Percentiles rank a stretch among this genome's conserved stretches.
These are phyloP conservation scores for Lagorchestes hirsutus DNA, from an alignment of 2,797 vertebrate genomes.

Conservation along the genomic window DNA sequence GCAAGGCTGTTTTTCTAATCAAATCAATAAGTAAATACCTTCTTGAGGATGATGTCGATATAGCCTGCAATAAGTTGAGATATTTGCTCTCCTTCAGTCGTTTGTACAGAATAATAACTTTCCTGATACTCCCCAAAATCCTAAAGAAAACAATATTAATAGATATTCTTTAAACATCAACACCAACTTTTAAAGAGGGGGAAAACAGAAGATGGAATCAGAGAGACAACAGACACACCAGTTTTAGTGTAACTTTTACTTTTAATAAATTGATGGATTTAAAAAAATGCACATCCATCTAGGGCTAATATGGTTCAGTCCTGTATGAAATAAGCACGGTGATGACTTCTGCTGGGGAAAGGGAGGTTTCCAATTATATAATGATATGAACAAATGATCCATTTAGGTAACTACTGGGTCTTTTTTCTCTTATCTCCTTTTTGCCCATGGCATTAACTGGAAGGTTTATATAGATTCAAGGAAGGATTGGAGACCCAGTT, in stretches of 20 bases:
- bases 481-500: not conserved
- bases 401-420: not conserved
- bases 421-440: not conserved
- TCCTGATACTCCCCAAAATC: conserved; percentile 99
- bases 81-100: conserved; percentile 98
- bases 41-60: conserved; percentile 99
- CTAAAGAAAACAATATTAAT: conserved; percentile 80
- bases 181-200: not conserved
- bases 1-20: conserved; percentile 10
- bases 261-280: not conserved
- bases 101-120: conserved; percentile 99
- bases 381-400: not conserved
- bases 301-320: not conserved
- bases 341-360: not conserved
- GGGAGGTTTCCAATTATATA: not conserved
- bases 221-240: not conserved
- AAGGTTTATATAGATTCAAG: not conserved
- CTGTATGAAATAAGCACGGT: not conserved
- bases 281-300: not conserved
- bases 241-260: conserved; percentile 7
- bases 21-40: conserved; percentile 85
- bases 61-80: conserved; percentile 99
- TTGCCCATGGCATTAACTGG: not conserved
- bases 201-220: not conserved
- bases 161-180: not conserved